Evolutionary conservation across 1,140 invertebrate genomes (phyloP).

Genomic region (Melanaphis sacchari): DNA sequence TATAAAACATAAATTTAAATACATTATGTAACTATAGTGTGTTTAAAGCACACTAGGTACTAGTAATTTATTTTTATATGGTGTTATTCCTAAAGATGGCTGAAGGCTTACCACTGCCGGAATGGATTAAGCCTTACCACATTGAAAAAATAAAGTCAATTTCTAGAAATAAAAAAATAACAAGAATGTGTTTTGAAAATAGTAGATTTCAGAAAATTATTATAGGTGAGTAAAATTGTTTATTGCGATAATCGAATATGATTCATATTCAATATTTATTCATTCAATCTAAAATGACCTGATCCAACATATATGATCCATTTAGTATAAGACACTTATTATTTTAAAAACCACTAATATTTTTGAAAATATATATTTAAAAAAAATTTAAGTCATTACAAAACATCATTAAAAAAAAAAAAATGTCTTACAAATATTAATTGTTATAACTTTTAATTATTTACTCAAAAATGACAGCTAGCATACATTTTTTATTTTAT

Average conservation of each 20-base stretch:
- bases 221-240: conserved; percentile 3
- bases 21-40: background rate
- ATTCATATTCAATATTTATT: too few species aligned
- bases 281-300: too few species aligned
- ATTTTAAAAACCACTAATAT: too few species aligned
- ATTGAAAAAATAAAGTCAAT: background rate
- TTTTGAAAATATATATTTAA: too few species aligned
- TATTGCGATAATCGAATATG: background rate
- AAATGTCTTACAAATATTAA: too few species aligned
- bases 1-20: background rate
- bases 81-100: background rate
- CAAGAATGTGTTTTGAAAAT: background rate
- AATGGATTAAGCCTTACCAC: conserved; percentile 20
- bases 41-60: background rate
- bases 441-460: too few species aligned
- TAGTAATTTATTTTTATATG: background rate
- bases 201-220: background rate
- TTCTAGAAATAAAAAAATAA: background rate
- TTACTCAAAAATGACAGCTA: too few species aligned
- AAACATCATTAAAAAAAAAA: too few species aligned
- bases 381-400: too few species aligned
- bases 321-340: too few species aligned
- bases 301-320: too few species aligned
- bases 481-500: too few species aligned
- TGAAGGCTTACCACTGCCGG: background rate